Evolutionary conservation across 2,888 invertebrate species (phyloP), one percentile per base, ranked within the genome.

Genomic region (Caenorhabditis angaria): DNA sequence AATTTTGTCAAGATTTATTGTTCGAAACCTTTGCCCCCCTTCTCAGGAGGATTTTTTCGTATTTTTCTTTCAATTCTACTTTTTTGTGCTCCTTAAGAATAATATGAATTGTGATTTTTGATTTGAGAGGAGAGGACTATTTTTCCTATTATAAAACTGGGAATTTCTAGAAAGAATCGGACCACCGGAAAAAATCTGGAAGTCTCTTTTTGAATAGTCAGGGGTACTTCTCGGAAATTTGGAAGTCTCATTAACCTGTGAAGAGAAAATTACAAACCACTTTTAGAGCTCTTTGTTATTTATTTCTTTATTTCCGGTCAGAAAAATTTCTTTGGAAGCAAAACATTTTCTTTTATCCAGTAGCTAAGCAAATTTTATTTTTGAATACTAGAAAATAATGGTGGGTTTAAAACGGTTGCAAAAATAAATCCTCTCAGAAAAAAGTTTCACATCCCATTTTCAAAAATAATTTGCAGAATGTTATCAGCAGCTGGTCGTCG

Each of bases 401-500:
- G 1, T 12, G 41, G 27, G 28, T n/a, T n/a, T n/a, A n/a, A n/a
- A n/a, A n/a, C 20, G 54, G 60, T 25, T 35, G 53, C 22, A 60
- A 28, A 60, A 55, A 57, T 22, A 1, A 27, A 47, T 51, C 18
- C 35, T 35, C 14, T 35, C 14, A 35, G 18, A 18, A 41, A 58
- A 47, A 48, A 51, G 56, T 32, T 62, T 25, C 41, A 67, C n/a
- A n/a, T n/a, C n/a, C n/a, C n/a, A n/a, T n/a, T n/a, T n/a, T n/a
- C n/a, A n/a, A n/a, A n/a, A n/a, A n/a, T n/a, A n/a, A n/a, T n/a
- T 75, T 74, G n/a, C 70, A 79, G 79, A 58, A 81, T 81, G 81
- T 66, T 81, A 50, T 72, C 81, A 25, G 72, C 81, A 24, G 74
- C 77, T 28, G 76, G 77, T 12, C 71, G 78, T 20, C 71, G 82